Percentiles rank a stretch among this genome's conserved stretches.
These are phyloP conservation scores for Galemys pyrenaicus DNA, from an alignment of 2,113 vertebrate species.

Conservation along the genomic window DNA sequence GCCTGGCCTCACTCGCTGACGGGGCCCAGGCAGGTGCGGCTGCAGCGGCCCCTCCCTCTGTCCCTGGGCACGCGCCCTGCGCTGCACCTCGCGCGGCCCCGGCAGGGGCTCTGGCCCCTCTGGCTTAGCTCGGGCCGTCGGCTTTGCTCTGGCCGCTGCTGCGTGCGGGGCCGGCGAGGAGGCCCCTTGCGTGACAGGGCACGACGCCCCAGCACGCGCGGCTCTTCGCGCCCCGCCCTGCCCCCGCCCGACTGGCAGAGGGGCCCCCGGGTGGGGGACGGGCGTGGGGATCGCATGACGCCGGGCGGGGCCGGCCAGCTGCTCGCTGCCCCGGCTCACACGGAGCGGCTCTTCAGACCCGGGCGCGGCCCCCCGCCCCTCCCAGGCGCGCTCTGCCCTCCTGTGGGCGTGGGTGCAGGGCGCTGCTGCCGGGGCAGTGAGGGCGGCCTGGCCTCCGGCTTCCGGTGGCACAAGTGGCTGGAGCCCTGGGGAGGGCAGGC, in stretches of 20 bases:
- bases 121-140: rapidly evolving
- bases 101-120: background rate
- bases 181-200: no score
- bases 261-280: conserved; percentile 39
- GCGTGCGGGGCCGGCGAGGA: background rate
- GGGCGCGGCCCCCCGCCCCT: no score
- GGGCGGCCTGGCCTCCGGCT: no score
- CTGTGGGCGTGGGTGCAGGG: background rate
- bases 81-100: rapidly evolving
- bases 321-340: background rate
- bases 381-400: background rate
- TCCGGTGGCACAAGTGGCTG: background rate
- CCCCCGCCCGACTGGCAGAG: conserved; percentile 8
- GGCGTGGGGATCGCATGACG: conserved; percentile 47
- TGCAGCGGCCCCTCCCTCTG: background rate
- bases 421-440: no score
- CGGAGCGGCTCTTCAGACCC: background rate
- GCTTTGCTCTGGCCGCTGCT: background rate
- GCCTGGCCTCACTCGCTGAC: rapidly evolving
- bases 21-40: background rate
- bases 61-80: background rate
- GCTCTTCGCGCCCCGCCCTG: background rate
- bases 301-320: conserved; percentile 43
- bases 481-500: no score
- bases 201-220: no score